Conservation (phyloP, 2,888 invertebrate species). For the Ctenicera cuprea region DNA sequence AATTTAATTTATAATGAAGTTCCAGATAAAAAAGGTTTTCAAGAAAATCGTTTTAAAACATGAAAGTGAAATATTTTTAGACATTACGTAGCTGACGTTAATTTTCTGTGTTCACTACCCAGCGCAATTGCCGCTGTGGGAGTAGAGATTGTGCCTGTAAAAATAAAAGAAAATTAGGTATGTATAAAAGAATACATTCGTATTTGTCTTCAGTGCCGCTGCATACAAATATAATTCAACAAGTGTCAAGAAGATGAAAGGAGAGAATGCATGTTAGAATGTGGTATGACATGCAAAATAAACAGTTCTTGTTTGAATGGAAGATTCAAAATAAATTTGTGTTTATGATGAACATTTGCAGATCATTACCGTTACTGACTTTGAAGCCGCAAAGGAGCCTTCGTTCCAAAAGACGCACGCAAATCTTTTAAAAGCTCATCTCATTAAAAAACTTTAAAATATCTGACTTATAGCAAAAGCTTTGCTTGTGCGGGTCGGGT, state of each 20-base stretch:
- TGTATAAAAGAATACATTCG: conserved; percentile 24
- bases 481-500: background rate
- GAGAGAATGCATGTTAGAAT: conserved; percentile 49
- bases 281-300: conserved; percentile 50
- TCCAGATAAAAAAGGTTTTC: no score
- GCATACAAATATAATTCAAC: conserved; percentile 49
- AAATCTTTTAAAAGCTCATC: conserved; percentile 8
- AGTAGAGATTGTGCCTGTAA: background rate
- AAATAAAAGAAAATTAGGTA: conserved; percentile 30
- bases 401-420: conserved; percentile 8
- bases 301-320: conserved; percentile 45
- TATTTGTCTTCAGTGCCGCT: conserved; percentile 33
- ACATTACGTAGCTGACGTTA: background rate
- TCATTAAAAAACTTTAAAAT: conserved; percentile 26
- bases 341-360: conserved; percentile 56
- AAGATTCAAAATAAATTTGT: conserved; percentile 50
- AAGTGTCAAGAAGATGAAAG: conserved; percentile 53
- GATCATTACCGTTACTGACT: conserved; percentile 54
- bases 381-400: conserved; percentile 46
- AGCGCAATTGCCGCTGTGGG: background rate
- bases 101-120: background rate
- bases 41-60: background rate
- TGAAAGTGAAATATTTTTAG: background rate
- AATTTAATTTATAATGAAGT: no score
- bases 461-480: background rate